Conservation (phyloP, 2,113 vertebrate species). For the Aegithalos caudatus region DNA sequence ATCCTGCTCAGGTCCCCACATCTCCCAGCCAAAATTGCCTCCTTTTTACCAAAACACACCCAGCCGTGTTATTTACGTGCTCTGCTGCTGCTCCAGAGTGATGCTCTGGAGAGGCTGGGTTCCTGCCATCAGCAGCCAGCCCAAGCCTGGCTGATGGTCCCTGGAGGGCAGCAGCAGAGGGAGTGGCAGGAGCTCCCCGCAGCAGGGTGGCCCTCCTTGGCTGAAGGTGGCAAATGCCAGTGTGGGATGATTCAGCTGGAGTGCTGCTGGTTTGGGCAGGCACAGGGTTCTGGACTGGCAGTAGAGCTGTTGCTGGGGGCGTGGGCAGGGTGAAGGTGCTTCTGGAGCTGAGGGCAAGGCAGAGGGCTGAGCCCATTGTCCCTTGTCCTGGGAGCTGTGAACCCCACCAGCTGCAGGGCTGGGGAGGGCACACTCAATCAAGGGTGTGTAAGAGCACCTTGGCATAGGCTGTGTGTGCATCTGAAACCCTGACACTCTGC, state of each 20-base stretch:
- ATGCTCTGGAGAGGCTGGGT: not conserved
- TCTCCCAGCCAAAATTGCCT: not conserved
- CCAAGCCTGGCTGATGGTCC: not conserved
- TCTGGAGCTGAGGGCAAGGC: not conserved
- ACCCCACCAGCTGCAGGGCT: fast-evolving
- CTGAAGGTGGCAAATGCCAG: not conserved
- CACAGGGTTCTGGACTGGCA: not conserved
- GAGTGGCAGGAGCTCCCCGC: not conserved
- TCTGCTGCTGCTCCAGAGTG: not conserved
- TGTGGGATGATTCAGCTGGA: not conserved
- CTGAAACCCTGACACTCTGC: not conserved
- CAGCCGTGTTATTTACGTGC: not conserved
- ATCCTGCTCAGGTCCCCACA: not conserved
- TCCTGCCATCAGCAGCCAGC: not conserved
- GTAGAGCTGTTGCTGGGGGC: not conserved
- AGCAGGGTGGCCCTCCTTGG: not conserved
- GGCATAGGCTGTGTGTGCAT: fast-evolving
- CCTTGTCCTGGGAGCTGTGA: not conserved
- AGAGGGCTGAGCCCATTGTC: not conserved
- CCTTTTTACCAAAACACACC: not conserved
- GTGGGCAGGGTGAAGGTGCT: not conserved
- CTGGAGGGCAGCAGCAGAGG: not conserved
- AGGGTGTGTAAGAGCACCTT: not conserved
- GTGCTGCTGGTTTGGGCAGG: not conserved
- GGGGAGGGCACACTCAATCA: fast-evolving